A percentile compares a stretch with the other conserved stretches of the same genome.
These are phyloP conservation scores for Psittacula derbiana DNA, from an alignment of 2,797 vertebrate genomes.

Conservation along the genomic window DNA sequence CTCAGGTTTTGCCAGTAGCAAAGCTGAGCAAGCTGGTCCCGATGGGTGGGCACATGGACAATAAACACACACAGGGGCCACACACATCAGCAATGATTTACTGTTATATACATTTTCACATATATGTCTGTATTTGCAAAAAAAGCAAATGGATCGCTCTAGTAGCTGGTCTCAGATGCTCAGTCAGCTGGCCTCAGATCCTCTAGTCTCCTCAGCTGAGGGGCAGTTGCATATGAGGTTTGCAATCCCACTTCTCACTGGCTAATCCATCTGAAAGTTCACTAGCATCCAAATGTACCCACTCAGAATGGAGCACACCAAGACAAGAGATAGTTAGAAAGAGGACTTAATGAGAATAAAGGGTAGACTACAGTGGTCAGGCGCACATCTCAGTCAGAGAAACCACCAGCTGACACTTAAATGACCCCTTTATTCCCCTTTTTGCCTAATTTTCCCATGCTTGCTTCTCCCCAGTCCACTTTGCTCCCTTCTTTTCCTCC, in stretches of 20 bases:
- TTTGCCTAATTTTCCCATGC: not conserved
- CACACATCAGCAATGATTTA: fast-evolving
- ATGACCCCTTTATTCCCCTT: not conserved
- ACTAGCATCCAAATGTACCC: not conserved
- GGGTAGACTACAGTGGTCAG: not conserved
- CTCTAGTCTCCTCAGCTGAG: not conserved
- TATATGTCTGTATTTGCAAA: not conserved
- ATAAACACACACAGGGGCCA: not conserved
- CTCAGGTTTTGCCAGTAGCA: not conserved
- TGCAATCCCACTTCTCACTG: not conserved
- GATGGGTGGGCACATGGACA: fast-evolving
- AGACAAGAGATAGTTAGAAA: not conserved
- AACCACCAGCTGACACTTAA: not conserved
- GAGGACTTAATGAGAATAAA: not conserved
- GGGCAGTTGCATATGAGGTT: not conserved
- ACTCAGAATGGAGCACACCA: not conserved
- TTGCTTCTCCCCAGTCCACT: not conserved
- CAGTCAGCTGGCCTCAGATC: not conserved
- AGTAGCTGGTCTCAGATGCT: not conserved
- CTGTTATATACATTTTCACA: fast-evolving
- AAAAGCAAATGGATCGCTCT: fast-evolving
- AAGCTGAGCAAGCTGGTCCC: not conserved
- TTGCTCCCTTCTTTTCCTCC: not conserved
- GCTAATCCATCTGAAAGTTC: not conserved
- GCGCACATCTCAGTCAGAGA: not conserved